phyloP scores from a whole-genome alignment of 2,113 vertebrate genomes.

The Clupea harengus region DNA sequence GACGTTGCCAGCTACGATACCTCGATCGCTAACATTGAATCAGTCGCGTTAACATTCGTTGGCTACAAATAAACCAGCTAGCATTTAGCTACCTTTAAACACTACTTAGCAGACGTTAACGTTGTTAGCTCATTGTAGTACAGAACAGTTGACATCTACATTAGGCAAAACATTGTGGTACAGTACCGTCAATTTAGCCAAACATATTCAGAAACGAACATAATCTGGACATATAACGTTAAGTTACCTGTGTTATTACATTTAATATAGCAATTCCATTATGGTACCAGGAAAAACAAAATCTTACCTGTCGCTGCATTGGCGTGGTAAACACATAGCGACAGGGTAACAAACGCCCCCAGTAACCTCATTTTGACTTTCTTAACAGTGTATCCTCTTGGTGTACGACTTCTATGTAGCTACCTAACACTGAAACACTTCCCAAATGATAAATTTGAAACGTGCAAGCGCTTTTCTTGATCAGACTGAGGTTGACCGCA shows the following conservation, averaged over 20 bases:
- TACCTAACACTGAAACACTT: background rate
- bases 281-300: background rate
- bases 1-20: background rate
- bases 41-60: no score
- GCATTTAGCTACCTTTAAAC: no score
- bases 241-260: no score
- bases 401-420: background rate
- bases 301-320: constrained; percentile 67
- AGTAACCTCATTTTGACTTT: constrained; percentile 60
- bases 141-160: background rate
- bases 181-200: background rate
- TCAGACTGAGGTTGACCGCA: background rate
- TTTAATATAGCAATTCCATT: background rate
- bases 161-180: background rate
- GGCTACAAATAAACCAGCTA: no score
- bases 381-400: background rate
- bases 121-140: background rate
- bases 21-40: background rate
- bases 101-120: background rate
- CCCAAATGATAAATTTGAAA: background rate
- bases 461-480: background rate
- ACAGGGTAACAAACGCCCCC: constrained; percentile 59
- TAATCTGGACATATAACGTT: background rate
- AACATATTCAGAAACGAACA: background rate
- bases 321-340: constrained; percentile 60